These are phyloP conservation scores for Lutraria rhynchaena DNA, from an alignment of 1,140 invertebrate genomes.

Conservation along the genomic window DNA sequence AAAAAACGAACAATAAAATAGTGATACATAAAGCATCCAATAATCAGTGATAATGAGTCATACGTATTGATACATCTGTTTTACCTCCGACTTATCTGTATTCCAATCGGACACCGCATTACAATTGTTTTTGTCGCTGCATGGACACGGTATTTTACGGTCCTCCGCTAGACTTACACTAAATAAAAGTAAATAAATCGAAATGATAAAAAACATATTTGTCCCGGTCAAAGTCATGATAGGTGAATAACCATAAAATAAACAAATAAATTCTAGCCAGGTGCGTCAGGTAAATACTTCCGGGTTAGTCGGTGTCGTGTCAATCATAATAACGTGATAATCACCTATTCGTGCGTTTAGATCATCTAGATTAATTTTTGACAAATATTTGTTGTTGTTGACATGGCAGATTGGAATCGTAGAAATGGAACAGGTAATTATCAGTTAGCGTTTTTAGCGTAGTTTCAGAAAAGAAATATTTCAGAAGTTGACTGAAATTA, in stretches of 20 bases:
- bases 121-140: neutral
- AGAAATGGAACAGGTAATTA: slow-evolving; percentile 56
- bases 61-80: neutral
- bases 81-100: neutral
- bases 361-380: slow-evolving; percentile 24
- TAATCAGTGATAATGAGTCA: too few species aligned
- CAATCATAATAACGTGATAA: neutral
- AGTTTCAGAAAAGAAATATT: too few species aligned
- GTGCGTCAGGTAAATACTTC: slow-evolving; percentile 41
- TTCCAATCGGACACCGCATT: slow-evolving; percentile 9
- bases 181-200: neutral
- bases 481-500: too few species aligned
- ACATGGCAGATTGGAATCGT: slow-evolving; percentile 58
- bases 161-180: neutral
- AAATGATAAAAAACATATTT: neutral
- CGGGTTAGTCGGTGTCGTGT: slow-evolving; percentile 30
- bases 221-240: neutral
- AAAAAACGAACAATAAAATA: too few species aligned
- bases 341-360: neutral
- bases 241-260: slow-evolving; percentile 9
- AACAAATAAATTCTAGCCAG: neutral
- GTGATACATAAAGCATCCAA: too few species aligned
- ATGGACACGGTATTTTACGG: neutral
- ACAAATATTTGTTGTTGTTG: slow-evolving; percentile 29
- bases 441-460: too few species aligned